Percentiles rank a stretch among this genome's conserved stretches.
These are phyloP conservation scores for Paedocypris sp. DNA, from an alignment of 2,113 vertebrate genomes.

Conservation along the genomic window DNA sequence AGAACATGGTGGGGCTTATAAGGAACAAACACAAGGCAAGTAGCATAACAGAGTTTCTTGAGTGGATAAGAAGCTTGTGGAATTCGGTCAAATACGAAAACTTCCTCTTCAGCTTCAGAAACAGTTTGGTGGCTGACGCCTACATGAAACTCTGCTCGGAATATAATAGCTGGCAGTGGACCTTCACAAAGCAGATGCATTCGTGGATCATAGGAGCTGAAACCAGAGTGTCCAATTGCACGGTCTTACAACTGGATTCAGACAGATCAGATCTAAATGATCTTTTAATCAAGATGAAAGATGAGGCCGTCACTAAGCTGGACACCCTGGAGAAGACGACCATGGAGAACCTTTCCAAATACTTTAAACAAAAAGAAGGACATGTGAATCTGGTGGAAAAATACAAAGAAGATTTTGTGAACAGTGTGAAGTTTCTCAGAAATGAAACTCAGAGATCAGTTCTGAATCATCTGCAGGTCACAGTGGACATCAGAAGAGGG, in stretches of 20 bases:
- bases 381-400: constrained; percentile 29
- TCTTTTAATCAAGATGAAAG: neutral
- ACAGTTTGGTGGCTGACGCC: constrained; percentile 36
- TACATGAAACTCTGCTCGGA: constrained; percentile 28
- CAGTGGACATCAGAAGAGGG: constrained; percentile 17
- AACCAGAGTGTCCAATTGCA: constrained; percentile 13
- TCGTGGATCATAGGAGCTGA: constrained; percentile 8
- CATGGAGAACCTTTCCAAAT: constrained; percentile 15
- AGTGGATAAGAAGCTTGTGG: constrained; percentile 31
- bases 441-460: constrained; percentile 20
- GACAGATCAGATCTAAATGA: neutral
- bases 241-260: neutral
- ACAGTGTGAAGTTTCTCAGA: neutral
- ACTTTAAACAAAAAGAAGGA: constrained; percentile 14
- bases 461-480: constrained; percentile 10
- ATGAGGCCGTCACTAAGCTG: neutral
- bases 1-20: no score
- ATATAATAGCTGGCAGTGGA: constrained; percentile 34
- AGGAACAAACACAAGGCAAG: no score
- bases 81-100: constrained; percentile 31
- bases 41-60: no score
- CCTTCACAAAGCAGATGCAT: constrained; percentile 22
- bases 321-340: constrained; percentile 1
- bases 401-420: constrained; percentile 32
- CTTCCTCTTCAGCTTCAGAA: constrained; percentile 42